phyloP scores from a whole-genome alignment of 2,113 vertebrate species.

The Mesitornis unicolor region DNA sequence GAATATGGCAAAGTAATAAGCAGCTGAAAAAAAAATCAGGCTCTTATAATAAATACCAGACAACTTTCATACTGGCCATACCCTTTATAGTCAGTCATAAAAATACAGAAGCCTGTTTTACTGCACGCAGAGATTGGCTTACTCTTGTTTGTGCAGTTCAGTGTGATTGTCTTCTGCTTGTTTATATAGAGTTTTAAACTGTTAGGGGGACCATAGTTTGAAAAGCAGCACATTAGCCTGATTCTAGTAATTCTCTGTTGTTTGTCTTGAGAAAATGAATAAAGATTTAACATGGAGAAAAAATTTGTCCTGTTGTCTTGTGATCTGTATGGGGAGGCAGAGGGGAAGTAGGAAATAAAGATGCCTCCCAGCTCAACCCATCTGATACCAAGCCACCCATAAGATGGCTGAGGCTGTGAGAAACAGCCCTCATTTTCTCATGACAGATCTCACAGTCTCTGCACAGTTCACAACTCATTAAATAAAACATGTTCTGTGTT shows the following conservation, averaged over 20 bases:
- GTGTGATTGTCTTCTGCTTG: background rate
- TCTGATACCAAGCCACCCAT: background rate
- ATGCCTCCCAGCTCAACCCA: background rate
- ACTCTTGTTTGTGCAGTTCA: background rate
- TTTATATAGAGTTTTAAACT: background rate
- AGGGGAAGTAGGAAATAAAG: background rate
- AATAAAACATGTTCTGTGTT: background rate
- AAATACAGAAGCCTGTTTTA: background rate
- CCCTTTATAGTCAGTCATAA: background rate
- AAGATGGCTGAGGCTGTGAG: background rate
- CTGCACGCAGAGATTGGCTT: background rate
- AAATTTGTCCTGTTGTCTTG: background rate
- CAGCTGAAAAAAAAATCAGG: background rate
- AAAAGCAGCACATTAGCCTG: background rate
- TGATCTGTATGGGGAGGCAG: background rate
- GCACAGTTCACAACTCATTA: background rate
- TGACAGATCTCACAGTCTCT: background rate
- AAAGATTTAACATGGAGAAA: slow-evolving; percentile 8
- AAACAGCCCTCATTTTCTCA: background rate
- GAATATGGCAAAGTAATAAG: background rate
- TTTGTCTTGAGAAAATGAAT: slow-evolving; percentile 26
- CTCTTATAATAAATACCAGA: background rate
- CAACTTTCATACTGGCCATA: background rate
- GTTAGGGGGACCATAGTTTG: background rate
- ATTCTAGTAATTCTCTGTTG: background rate